Evolutionary conservation across 2,797 vertebrate genomes (phyloP).

Genomic region (Falco concolor): DNA sequence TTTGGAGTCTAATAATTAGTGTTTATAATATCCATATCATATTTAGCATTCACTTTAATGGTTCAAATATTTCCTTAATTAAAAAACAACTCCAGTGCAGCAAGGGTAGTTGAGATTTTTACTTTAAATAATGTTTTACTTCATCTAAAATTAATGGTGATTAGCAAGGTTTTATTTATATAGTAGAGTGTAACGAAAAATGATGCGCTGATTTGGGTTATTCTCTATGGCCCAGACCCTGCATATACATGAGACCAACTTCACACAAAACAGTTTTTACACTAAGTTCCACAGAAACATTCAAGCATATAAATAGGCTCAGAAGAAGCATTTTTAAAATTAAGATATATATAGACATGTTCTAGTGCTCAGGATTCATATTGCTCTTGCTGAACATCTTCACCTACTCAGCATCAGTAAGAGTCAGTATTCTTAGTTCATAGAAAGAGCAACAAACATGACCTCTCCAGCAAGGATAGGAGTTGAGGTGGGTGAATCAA

Average conservation of each 20-base stretch:
- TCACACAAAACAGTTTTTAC: background rate
- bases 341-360: background rate
- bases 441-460: background rate
- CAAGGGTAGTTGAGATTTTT: constrained; percentile 4
- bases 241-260: background rate
- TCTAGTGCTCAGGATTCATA: background rate
- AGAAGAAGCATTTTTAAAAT: background rate
- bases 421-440: background rate
- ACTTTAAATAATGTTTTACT: constrained; percentile 26
- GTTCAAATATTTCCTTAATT: constrained; percentile 38
- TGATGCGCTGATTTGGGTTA: background rate
- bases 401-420: background rate
- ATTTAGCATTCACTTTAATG: constrained; percentile 3
- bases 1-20: background rate
- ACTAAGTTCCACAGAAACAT: background rate
- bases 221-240: background rate
- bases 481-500: background rate
- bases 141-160: constrained; percentile 14
- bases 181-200: constrained; percentile 9
- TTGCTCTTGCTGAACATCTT: background rate
- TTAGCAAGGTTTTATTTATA: background rate
- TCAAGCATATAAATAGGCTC: background rate
- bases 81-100: constrained; percentile 2
- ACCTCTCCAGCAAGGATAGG: background rate
- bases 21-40: background rate